Conservation (phyloP, 2,888 invertebrate species). For the Criorhina ranunculi region DNA sequence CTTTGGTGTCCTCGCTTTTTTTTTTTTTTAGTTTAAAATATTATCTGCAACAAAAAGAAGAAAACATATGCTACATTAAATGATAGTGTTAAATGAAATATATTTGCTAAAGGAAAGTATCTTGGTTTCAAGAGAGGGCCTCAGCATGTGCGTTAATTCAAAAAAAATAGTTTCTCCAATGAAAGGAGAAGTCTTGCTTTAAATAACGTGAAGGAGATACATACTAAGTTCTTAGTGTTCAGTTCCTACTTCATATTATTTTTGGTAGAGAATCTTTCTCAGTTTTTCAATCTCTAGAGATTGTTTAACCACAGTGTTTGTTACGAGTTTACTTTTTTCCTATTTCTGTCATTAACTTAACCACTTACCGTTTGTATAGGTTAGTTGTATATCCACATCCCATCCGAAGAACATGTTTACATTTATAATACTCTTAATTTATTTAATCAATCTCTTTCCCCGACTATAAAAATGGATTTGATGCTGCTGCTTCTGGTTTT, state of each 20-base stretch:
- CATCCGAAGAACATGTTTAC: slow-evolving; percentile 78
- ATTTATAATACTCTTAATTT: slow-evolving; percentile 82
- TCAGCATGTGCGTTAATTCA: too few species aligned
- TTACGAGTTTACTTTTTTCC: too few species aligned
- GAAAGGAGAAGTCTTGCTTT: too few species aligned
- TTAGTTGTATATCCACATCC: slow-evolving; percentile 75
- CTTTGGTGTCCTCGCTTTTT: slow-evolving; percentile 75
- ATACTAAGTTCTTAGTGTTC: too few species aligned
- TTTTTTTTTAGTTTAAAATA: slow-evolving; percentile 65
- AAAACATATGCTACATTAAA: background rate
- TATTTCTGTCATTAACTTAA: background rate
- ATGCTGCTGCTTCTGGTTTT: slow-evolving; percentile 84
- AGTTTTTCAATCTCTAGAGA: too few species aligned
- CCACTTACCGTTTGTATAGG: slow-evolving; percentile 69
- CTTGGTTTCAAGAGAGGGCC: too few species aligned
- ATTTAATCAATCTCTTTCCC: slow-evolving; percentile 80
- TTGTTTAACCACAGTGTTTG: too few species aligned
- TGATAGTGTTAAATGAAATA: background rate
- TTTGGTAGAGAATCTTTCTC: too few species aligned
- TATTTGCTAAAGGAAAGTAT: too few species aligned
- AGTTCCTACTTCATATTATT: too few species aligned
- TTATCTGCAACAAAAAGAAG: slow-evolving; percentile 54
- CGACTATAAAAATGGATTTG: slow-evolving; percentile 85
- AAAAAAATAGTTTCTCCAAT: too few species aligned
- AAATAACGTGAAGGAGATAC: too few species aligned